Evolutionary conservation across 2,888 invertebrate genomes (phyloP).

Genomic region (Autographa gamma): DNA sequence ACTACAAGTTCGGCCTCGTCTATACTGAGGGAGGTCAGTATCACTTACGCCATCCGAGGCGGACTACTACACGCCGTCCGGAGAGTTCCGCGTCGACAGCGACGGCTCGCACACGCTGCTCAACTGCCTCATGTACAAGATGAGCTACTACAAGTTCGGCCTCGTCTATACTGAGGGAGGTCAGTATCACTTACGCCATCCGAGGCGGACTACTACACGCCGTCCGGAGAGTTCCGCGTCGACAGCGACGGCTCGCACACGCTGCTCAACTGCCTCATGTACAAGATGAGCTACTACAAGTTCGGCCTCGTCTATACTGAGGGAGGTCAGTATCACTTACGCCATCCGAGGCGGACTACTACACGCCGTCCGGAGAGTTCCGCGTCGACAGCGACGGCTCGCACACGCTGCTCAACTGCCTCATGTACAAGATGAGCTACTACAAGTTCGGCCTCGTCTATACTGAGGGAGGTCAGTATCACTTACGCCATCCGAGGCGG

Average conservation of each 20-base stretch:
- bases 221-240: constrained; percentile 98
- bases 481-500: too few relatives aligned
- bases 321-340: too few relatives aligned
- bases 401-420: constrained; percentile 96
- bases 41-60: too few relatives aligned
- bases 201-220: constrained; percentile 98
- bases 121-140: constrained; percentile 99
- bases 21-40: too few relatives aligned
- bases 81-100: constrained; percentile 98
- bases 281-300: constrained; percentile 99
- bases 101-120: constrained; percentile 97
- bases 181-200: too few relatives aligned
- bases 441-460: constrained; percentile 99
- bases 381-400: constrained; percentile 98
- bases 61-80: constrained; percentile 98
- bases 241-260: constrained; percentile 97
- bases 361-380: constrained; percentile 98
- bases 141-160: constrained; percentile 99
- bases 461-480: too few relatives aligned
- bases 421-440: constrained; percentile 99
- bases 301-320: constrained; percentile 99
- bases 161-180: constrained; percentile 99
- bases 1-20: constrained; percentile 98
- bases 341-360: constrained; percentile 99
- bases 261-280: constrained; percentile 99